Conservation (phyloP, 1,140 invertebrate species). For the Anoplolepis gracilipes region DNA sequence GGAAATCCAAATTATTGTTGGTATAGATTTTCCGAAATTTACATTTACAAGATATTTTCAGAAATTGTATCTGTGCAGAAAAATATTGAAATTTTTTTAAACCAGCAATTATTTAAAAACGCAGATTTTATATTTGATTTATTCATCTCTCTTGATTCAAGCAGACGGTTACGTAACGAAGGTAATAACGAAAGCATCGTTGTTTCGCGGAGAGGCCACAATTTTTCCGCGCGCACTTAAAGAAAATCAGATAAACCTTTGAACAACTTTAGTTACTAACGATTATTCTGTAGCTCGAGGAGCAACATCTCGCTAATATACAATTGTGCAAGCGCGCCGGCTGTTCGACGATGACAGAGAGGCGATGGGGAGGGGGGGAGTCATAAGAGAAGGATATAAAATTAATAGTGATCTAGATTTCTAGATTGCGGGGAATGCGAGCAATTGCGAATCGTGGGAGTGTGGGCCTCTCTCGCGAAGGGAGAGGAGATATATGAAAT, state of each 20-base stretch:
- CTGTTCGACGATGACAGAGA: slow-evolving; percentile 50
- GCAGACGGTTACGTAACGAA: slow-evolving; percentile 33
- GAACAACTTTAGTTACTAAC: slow-evolving; percentile 57
- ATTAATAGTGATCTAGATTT: slow-evolving; percentile 86
- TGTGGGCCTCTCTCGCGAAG: slow-evolving; percentile 66
- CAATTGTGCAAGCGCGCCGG: slow-evolving; percentile 56
- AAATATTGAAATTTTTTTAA: slow-evolving; percentile 13
- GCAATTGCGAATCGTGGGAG: slow-evolving; percentile 84
- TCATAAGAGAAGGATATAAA: slow-evolving; percentile 78
- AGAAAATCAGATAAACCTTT: slow-evolving; percentile 57
- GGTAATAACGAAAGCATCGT: slow-evolving; percentile 48
- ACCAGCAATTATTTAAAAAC: slow-evolving; percentile 13
- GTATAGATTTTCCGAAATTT: neutral
- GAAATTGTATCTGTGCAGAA: neutral
- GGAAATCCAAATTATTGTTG: neutral
- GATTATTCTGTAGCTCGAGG: slow-evolving; percentile 29
- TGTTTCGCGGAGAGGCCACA: slow-evolving; percentile 11
- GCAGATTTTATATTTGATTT: slow-evolving; percentile 43
- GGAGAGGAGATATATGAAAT: slow-evolving; percentile 82
- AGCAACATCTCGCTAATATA: slow-evolving; percentile 55
- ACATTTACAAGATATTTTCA: neutral
- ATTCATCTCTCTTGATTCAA: slow-evolving; percentile 17
- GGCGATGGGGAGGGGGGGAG: neutral
- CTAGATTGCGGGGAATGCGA: slow-evolving; percentile 84
- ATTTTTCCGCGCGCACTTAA: slow-evolving; percentile 34